Evolutionary conservation across 2,888 invertebrate species (phyloP), one percentile per base, ranked within the genome.

Genomic region (Macrosoma leucophasiata): DNA sequence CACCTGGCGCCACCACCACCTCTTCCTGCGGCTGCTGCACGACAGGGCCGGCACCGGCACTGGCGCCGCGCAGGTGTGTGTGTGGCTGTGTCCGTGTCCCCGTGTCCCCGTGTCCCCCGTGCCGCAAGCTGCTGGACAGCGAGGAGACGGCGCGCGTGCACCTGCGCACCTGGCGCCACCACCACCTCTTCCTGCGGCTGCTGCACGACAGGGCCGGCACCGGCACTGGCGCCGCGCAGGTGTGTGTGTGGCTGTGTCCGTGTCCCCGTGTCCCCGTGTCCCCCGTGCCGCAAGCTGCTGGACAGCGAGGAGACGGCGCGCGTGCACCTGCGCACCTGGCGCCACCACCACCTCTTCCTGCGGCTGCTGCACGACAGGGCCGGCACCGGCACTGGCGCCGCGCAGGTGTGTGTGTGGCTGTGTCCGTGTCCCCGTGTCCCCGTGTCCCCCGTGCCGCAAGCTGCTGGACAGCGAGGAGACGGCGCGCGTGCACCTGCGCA

Each of bases 311-410:
- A 85, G 43, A 87, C 89, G 0, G 88, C 89, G 0, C 86, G 76
- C 52, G 86, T 88, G 34, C 91, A 91, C 55, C 86, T 90, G 18
- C 82, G 87, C 43, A 89, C 90, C 1, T 87, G 87, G 63, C 68
- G 86, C 1, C 91, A 91, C 62, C 89, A 90, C 59, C 88, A 89
- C 66, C 86, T 88, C 34, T 91, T 90, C 73, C 67, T 88, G 11
- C 63, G 84, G 2, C 52, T 77, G 41, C 61, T 85, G 18, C 24
- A 30, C 19, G 48, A 52, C 29, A 45, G 38, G 30, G 39, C 33
- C 28, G 51, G 48, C 8, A 33, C 29, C 13, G 24, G 4, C 8
- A 9, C 9, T 17, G 31, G 2, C 10, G 11, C 4, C 4, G 17
- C 7, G 17, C 17, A 17, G 4, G 4, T 17, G 17, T 7, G 17